Evolutionary conservation across 53 echinoderm and acorn worm species (phyloP), one percentile per base, ranked within the genome.

Genomic region (Astropecten irregularis): DNA sequence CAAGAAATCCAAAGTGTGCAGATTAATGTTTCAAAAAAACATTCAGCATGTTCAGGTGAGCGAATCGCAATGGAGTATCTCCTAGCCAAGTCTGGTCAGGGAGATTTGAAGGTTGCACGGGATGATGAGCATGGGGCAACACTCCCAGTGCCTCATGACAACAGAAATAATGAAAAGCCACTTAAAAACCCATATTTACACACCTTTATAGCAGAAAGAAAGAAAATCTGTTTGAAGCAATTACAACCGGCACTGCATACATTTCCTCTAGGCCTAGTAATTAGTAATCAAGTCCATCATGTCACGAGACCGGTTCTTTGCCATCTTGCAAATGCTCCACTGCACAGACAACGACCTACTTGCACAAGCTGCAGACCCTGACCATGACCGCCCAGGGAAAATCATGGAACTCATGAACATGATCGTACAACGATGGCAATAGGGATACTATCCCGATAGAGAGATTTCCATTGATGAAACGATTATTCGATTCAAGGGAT

Each of bases 21-120:
- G n/a, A n/a, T n/a, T n/a, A n/a, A n/a, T n/a, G n/a, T n/a, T n/a
- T n/a, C n/a, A n/a, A 42, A 8, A 42, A 42, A 42, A 8, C 42
- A 42, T 42, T 42, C 42, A 42, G 11, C 42, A 42, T 18, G 50
- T 86, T 1, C 62, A 76, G 86, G 55, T 86, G 86, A 86, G 53
- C 32, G 62, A 3, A 77, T 86, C 18, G 86, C 50, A 32, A 76
- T 76, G 40, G 54, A 86, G 40, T 86, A 86, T 22, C 67, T 86
- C 58, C 66, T 86, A 10, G 37, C 63, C 58, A 66, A 76, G 76
- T 86, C 86, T 65, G 86, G 86, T 14, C 76, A 48, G 74, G 77
- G 86, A 30, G 76, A 86, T 37, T 72, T 86, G 42, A 42, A 42
- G 42, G 11, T 55, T 42, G 42, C 11, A 6, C 42, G 42, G 6